A percentile compares a stretch with the other conserved stretches of the same genome.
Conservation (phyloP, 2,113 vertebrate species). For the Burhinus oedicnemus region DNA sequence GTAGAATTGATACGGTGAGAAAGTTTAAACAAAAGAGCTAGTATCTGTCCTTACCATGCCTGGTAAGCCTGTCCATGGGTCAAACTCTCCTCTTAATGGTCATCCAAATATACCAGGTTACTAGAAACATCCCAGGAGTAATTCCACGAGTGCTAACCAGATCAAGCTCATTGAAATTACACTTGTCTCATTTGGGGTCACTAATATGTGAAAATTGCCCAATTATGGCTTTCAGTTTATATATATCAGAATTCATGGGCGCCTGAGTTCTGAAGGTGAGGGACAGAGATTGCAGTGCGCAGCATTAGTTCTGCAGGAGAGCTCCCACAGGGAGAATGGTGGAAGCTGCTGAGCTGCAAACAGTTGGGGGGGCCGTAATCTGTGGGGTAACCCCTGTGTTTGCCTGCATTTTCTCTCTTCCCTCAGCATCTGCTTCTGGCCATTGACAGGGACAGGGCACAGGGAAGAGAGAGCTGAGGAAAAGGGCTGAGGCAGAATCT, state of each 20-base stretch:
- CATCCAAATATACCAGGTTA: neutral
- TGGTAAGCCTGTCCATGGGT: neutral
- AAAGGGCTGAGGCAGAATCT: neutral
- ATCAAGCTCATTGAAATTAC: neutral
- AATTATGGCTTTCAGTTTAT: neutral
- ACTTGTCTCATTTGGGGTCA: neutral
- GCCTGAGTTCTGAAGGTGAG: neutral
- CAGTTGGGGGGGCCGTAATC: accelerated
- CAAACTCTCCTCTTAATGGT: neutral
- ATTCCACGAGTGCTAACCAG: neutral
- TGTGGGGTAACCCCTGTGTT: neutral
- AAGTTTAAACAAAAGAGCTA: neutral
- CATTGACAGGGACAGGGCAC: neutral
- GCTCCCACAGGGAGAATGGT: neutral
- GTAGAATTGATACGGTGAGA: neutral
- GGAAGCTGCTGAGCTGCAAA: neutral
- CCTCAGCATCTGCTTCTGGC: neutral
- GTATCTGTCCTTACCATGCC: neutral
- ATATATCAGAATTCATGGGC: neutral
- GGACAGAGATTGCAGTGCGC: neutral
- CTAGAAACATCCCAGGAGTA: neutral
- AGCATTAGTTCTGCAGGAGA: neutral
- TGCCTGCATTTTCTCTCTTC: neutral
- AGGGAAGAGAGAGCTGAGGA: neutral
- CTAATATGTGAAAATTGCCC: neutral